Evolutionary conservation across 2,888 invertebrate species (phyloP), one percentile per base, ranked within the genome.

Genomic region (Sarcophaga variegata): DNA sequence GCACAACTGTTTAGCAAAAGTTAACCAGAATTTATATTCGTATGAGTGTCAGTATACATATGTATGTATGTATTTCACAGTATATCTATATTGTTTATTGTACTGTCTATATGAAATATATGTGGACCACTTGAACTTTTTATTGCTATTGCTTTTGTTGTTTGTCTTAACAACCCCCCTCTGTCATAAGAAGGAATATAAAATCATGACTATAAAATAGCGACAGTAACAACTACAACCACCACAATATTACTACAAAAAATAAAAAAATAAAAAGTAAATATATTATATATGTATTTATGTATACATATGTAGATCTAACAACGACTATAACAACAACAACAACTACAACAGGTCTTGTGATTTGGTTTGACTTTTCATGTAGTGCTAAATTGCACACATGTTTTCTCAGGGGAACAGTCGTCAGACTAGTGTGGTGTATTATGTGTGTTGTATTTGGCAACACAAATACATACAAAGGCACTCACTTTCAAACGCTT

Each of bases 331-430:
- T 49, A 49, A 54, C 3, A 49, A 27, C 37, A 37, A 37, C 4
- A 54, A 77, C 60, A 74, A 77, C 59, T 79, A 49, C 17, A 78
- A 77, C 17, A 78, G 80, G 82, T 67, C 86, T 87, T 49, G 72
- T 76, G 69, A 69, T 83, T 79, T 81, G 74, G 85, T 85, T 88
- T 82, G 82, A 81, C 87, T 85, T 76, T 81, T 86, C 88, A 88
- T 89, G 90, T 89, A 90, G 91, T 90, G 90, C 90, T 91, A 91
- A 91, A 91, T 90, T 91, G 91, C 91, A 91, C 91, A 90, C 90
- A 90, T 90, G 89, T 90, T 90, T 81, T 85, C 89, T 89, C 89
- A 66, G 63, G 90, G 90, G 91, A 83, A 81, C 79, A 75, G 83
- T 81, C 87, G 77, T 81, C 79, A 70, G 69, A 85, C 70, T 60